A percentile compares a stretch with the other conserved stretches of the same genome.
Evolutionary conservation across 2,113 vertebrate genomes (phyloP).

Genomic region (Sisor rabdophorus): DNA sequence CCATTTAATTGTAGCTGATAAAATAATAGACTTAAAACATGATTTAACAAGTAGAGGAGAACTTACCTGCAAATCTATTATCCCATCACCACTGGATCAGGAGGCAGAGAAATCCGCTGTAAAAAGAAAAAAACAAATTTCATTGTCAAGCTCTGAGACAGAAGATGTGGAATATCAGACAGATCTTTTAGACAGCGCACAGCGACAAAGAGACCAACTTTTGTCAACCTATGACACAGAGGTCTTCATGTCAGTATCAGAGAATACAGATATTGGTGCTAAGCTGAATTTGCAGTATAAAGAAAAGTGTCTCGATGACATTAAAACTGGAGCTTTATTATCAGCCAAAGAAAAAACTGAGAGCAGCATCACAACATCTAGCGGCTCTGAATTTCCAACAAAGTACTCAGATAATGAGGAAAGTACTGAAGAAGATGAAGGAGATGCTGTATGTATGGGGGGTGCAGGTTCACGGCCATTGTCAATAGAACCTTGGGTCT

Average conservation of each 20-base stretch:
- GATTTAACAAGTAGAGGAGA: conserved; percentile 15
- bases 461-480: conserved; percentile 63
- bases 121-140: conserved; percentile 14
- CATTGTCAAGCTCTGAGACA: conserved; percentile 35
- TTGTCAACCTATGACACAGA: conserved; percentile 28
- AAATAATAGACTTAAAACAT: conserved; percentile 23
- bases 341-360: conserved; percentile 20
- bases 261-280: conserved; percentile 46
- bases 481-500: conserved; percentile 58
- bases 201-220: conserved; percentile 15
- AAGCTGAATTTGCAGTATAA: conserved; percentile 52
- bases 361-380: neutral
- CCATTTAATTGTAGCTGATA: conserved; percentile 13
- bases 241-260: conserved; percentile 24
- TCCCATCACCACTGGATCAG: neutral
- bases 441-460: conserved; percentile 59
- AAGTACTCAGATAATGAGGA: conserved; percentile 71
- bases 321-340: conserved; percentile 21
- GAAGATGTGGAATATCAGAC: conserved; percentile 37
- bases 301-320: conserved; percentile 45
- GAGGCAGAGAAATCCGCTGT: conserved; percentile 12
- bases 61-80: neutral
- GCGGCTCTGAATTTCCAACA: conserved; percentile 54
- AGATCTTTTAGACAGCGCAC: conserved; percentile 15
- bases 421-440: conserved; percentile 64